phyloP scores from a whole-genome alignment of 2,797 vertebrate genomes.

The Tamandua tetradactyla region DNA sequence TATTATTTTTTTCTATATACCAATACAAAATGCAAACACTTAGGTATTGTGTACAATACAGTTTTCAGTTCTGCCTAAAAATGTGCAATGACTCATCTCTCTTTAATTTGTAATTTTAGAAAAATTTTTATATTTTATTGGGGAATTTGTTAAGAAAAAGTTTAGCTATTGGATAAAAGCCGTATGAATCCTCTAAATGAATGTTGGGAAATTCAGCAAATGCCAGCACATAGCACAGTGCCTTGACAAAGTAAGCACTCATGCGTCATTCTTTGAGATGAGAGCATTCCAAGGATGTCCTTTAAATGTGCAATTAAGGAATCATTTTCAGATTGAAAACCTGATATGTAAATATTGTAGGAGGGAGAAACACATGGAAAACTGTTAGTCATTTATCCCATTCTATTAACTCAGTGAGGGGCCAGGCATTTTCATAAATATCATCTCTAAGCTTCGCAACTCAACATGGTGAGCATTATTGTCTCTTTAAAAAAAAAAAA shows the following conservation, averaged over 20 bases:
- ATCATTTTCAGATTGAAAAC: neutral
- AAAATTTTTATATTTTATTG: neutral
- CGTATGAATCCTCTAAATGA: neutral
- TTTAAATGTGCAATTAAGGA: neutral
- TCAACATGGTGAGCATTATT: neutral
- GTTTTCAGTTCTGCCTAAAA: slow-evolving; percentile 19
- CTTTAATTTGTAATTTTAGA: neutral
- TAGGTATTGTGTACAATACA: neutral
- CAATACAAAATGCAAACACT: neutral
- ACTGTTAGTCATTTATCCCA: neutral
- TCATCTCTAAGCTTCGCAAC: neutral
- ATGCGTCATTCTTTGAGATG: neutral
- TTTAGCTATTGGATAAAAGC: neutral
- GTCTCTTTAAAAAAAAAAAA: neutral
- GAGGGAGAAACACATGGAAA: neutral
- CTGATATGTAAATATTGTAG: neutral
- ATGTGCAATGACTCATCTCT: neutral
- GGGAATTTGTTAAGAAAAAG: neutral
- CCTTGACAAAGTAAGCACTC: neutral
- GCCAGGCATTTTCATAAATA: neutral
- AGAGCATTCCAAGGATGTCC: neutral
- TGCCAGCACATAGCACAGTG: neutral
- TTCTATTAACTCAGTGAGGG: neutral
- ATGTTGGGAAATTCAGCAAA: neutral
- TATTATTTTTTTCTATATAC: neutral